Conservation (phyloP, 2,888 invertebrate species). For the Pogonocherus hispidulus region DNA sequence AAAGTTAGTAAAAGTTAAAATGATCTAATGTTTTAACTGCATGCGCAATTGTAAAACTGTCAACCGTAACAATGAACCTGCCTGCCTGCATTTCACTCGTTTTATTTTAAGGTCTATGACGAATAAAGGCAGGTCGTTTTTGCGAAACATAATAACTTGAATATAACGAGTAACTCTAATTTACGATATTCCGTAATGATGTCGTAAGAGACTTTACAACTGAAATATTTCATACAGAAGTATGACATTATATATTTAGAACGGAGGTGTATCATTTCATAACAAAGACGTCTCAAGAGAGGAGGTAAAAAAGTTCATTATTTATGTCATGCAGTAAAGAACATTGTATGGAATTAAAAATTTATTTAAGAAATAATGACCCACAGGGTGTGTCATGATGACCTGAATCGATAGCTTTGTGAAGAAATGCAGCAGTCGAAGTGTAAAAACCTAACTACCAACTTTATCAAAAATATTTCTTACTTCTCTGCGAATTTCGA, state of each 20-base stretch:
- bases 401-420: no score
- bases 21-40: not conserved
- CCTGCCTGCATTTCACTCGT: conserved; percentile 5
- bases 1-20: no score
- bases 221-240: conserved; percentile 10
- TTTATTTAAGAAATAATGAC: no score
- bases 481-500: no score
- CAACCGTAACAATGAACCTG: conserved; percentile 2
- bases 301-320: not conserved
- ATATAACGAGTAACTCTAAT: conserved; percentile 22
- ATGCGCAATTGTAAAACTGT: conserved; percentile 7
- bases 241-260: conserved; percentile 1
- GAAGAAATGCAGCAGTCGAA: no score
- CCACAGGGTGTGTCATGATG: no score
- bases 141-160: conserved; percentile 4
- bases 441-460: no score
- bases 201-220: conserved; percentile 13
- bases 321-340: not conserved
- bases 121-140: conserved; percentile 9
- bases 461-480: no score
- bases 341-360: not conserved
- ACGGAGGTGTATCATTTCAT: not conserved
- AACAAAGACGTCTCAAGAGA: not conserved
- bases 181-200: conserved; percentile 13
- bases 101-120: conserved; percentile 2